Percentiles rank a stretch among this genome's conserved stretches.
phyloP scores from a whole-genome alignment of 2,888 invertebrate species.

The Tetanocera ferruginea region DNA sequence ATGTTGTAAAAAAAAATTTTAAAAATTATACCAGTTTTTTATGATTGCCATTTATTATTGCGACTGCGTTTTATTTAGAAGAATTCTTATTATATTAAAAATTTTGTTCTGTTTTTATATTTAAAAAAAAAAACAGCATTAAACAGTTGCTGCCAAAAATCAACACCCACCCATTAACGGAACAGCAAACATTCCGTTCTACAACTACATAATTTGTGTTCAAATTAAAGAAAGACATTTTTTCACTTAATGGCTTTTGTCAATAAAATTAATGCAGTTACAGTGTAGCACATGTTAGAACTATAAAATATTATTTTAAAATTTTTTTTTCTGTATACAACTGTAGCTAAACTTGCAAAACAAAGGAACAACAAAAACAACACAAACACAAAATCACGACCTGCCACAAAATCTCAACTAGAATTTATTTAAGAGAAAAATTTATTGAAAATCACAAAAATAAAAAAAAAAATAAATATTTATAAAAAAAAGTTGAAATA shows the following conservation, averaged over 20 bases:
- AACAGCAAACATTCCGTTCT: not conserved
- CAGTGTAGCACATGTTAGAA: not conserved
- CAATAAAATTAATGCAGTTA: not conserved
- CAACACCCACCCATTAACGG: not conserved
- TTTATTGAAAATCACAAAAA: constrained; percentile 1
- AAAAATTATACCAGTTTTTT: too few relatives aligned
- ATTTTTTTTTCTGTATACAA: not conserved
- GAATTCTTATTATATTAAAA: too few relatives aligned
- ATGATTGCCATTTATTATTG: too few relatives aligned
- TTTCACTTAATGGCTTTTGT: not conserved
- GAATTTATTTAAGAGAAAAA: constrained; percentile 2
- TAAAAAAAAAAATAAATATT: not conserved
- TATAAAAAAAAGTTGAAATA: not conserved
- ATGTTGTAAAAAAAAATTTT: too few relatives aligned
- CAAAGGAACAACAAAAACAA: constrained; percentile 1
- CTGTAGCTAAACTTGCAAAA: not conserved
- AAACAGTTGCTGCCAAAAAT: not conserved
- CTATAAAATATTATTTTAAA: not conserved
- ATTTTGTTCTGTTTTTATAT: too few relatives aligned
- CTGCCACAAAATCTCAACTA: constrained; percentile 24
- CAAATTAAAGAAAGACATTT: not conserved
- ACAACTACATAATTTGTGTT: not conserved
- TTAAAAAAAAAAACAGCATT: not conserved
- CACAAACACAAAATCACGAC: constrained; percentile 29
- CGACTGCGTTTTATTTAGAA: too few relatives aligned